Evolutionary conservation across 2,113 vertebrate species (phyloP).

Genomic region (Dicerorhinus sumatrensis): DNA sequence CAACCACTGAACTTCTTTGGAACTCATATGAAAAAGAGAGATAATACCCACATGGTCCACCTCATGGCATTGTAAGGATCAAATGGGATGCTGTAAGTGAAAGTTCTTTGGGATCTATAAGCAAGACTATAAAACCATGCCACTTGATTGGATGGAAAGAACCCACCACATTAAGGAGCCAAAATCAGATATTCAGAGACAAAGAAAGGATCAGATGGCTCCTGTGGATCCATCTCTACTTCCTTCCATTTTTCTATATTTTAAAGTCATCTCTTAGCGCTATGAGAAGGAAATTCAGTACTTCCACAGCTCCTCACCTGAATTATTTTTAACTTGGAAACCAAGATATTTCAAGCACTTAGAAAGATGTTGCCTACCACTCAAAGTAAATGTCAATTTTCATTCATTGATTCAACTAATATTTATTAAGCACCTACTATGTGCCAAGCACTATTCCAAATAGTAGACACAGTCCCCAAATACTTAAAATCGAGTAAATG

Average conservation of each 20-base stretch:
- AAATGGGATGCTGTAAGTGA: not conserved
- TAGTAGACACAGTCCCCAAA: not conserved
- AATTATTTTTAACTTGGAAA: conserved; percentile 40
- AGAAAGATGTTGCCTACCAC: not conserved
- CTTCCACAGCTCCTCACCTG: not conserved
- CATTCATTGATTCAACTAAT: conserved; percentile 29
- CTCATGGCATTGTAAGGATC: not conserved
- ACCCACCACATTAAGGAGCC: not conserved
- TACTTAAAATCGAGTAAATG: conserved; percentile 12
- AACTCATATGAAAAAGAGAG: not conserved
- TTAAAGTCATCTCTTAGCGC: conserved; percentile 26
- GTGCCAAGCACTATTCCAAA: conserved; percentile 42
- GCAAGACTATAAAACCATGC: not conserved
- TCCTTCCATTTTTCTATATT: not conserved
- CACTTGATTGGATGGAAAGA: not conserved
- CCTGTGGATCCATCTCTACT: not conserved
- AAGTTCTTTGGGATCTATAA: conserved; percentile 51
- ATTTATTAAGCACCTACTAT: conserved; percentile 49
- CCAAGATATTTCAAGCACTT: conserved; percentile 17
- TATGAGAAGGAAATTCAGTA: not conserved
- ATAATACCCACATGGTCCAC: not conserved
- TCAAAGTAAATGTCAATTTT: conserved; percentile 33
- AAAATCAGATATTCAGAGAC: conserved; percentile 33
- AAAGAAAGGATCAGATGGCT: not conserved
- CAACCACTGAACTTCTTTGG: conserved; percentile 29